Base-by-base conservation (phyloP, 2,797 vertebrate species). In the Catostomus latipinnis region DNA sequence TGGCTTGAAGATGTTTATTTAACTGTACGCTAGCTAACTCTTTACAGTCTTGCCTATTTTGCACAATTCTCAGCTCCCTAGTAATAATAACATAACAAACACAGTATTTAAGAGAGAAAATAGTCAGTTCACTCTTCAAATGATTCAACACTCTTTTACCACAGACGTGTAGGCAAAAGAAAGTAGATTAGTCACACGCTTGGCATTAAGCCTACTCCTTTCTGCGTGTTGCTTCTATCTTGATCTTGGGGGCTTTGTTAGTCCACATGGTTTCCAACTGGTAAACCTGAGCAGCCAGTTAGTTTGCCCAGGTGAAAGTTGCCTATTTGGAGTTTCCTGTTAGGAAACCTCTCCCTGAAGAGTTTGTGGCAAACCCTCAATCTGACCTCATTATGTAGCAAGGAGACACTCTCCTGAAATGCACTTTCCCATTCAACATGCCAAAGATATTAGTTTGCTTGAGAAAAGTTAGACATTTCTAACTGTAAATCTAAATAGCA, bases 91-190 rank as follows among this genome's bases (percentile, higher is more conserved):
- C 89, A 88, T 86, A 87, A 84, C 84, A 87, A 92, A 92, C 91
- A 90, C 89, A 92, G 89, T 90, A 91, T 92, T 94, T 93, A 93
- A 92, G 90, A 91, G 91, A 87, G 88, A 93, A 92, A 93, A 94
- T 91, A 90, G 91, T 91, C 90, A 90, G 91, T 92, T 93, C 89
- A 90, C 88, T 92, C 88, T 88, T 90, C 88, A 93, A 94, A 94
- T 93, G 90, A 91, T 91, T 85, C 89, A 91, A 91, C 90, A 89
- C 91, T 93, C 90, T 90, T 91, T 92, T 90, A 91, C 93, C 89
- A 86, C 91, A 93, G 88, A 81, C 85, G 85, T 91, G 91, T 89
- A 90, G 91, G 91, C 89, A 92, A 89, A 90, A 88, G 88, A 92
- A 92, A 91, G 90, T 85, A 89, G 89, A 88, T 90, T 92, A 88